Evolutionary conservation across 2,888 invertebrate genomes (phyloP), one percentile per base, ranked within the genome.

Genomic region (Junonia oenone): DNA sequence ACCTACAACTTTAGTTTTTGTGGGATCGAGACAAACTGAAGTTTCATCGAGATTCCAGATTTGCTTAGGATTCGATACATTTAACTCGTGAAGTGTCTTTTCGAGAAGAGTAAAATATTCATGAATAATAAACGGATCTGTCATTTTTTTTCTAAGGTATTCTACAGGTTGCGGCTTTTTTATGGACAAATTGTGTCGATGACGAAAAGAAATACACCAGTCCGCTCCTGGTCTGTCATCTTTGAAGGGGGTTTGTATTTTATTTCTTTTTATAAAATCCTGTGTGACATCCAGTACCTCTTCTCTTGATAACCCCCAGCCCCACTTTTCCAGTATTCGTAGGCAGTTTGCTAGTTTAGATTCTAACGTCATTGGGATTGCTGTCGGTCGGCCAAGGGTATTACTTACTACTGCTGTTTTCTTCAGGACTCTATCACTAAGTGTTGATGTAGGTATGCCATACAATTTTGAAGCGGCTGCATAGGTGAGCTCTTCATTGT

Each of bases 321-420:
- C 69, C 62, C 65, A 68, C 63, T 70, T 71, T 58, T 73, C 68
- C 58, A 72, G 59, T 11, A 45, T 47, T 43, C 58, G 62, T 14
- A 71, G 37, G 45, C 52, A 17, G 11, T 62, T 43, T 3, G 68
- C 68, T 33, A 69, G 47, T 53, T 56, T 63, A 22, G 48, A 33
- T 60, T 73, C 68, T 11, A 56, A 54, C 37, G 68, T 65, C 22
- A 40, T 9, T 29, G 67, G 57, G 45, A 74, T 55, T 27, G 59
- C 66, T 37, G 64, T 51, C 11, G 60, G 56, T 61, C 68, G 58
- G 11, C 69, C 72, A 19, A 45, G 14, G 14, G 46, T 33, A 14
- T 55, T 50, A 27, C 38, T 49, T 49, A 26, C 26, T 37, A n/a
- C n/a, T 14, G 26, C 49, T 26, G 37, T 22, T 38, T 49, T 49